Base-by-base conservation (phyloP, 2,797 vertebrate species). In the Percopsis omiscomaycus region DNA sequence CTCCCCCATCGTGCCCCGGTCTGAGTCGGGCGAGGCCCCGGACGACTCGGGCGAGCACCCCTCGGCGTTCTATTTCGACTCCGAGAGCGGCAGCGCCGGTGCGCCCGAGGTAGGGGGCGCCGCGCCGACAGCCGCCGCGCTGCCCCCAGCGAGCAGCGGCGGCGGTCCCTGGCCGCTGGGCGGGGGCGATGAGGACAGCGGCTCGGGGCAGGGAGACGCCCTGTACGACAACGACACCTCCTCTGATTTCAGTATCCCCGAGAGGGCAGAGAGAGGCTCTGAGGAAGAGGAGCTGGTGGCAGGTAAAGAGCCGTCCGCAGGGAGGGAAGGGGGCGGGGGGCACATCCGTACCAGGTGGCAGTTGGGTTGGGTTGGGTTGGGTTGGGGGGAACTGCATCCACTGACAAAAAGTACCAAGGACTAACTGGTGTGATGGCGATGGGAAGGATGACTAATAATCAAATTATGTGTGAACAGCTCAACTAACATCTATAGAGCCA, bases 221-320 rank as follows among this genome's bases (percentile, higher is more conserved):
- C 90, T 94, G 83, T 95, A 91, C 14, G 96, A 98, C 92, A 97
- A 95, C 0, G 95, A 98, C 90, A 96, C 95, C 0, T 96, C 96
- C 67, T 96, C 96, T 79, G 96, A 97, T 94, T 97, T 98, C 94
- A 95, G 92, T 93, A 95, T 97, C 86, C 90, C 95, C 71, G 95
- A 96, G 66, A 88, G 83, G 80, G 92, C 89, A 62, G 95, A 95
- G 73, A 94, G 77, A 89, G 93, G 94, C 80, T 85, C 88, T 68
- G 92, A 94, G 88, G 92, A 92, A 81, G 84, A 91, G 84, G 88
- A 93, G 81, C 85, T 87, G 78, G 93, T 94, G 80, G 91, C 92
- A 95, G 95, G 94, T 95, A 96, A 96, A 92, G 87, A 91, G 2
- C 32, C 32, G 32, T 37, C 32, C 32, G 32, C 32, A 6, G 22